Evolutionary conservation across 2,888 invertebrate species (phyloP), one percentile per base, ranked within the genome.

Genomic region (Zele albiditarsus): DNA sequence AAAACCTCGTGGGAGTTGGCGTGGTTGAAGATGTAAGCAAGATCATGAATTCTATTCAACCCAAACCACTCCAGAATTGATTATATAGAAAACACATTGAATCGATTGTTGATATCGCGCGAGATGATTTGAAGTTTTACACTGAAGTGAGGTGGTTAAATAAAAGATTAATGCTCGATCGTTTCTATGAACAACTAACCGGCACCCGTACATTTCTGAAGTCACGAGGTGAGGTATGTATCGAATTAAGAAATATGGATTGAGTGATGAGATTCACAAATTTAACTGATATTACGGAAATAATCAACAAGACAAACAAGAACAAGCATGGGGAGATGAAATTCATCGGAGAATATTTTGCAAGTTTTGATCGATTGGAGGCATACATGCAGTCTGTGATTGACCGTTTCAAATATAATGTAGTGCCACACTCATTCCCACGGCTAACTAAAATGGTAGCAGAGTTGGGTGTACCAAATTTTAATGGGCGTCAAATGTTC

Each of bases 91-190:
- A n/a, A n/a, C n/a, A n/a, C 49, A n/a, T n/a, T 3, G 14, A 49
- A n/a, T n/a, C 16, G n/a, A n/a, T n/a, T n/a, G 3, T n/a, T 12
- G 14, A 49, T 49, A n/a, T n/a, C 14, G 49, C 20, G 2, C 66
- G 23, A 12, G n/a, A n/a, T n/a, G 66, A 42, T 20, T 66, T 66
- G 38, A 25, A 42, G 3, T 66, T 23, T 42, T 25, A 42, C n/a
- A 42, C 66, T 38, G 66, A 66, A 42, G 46, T 66, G 23, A 66
- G 46, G 14, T 66, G 66, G 66, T 38, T 66, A 3, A 66, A 46
- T 20, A 66, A 66, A 20, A 46, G 38, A 16, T n/a, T 25, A 23
- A 66, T 46, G 46, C 27, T 66, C 23, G 66, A 42, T 6, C 20
- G 16, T 20, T 66, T 66, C 42, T n/a, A n/a, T n/a, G n/a, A n/a